Evolutionary conservation across 2,888 invertebrate species (phyloP).

Genomic region (Drosophila neotestacea): DNA sequence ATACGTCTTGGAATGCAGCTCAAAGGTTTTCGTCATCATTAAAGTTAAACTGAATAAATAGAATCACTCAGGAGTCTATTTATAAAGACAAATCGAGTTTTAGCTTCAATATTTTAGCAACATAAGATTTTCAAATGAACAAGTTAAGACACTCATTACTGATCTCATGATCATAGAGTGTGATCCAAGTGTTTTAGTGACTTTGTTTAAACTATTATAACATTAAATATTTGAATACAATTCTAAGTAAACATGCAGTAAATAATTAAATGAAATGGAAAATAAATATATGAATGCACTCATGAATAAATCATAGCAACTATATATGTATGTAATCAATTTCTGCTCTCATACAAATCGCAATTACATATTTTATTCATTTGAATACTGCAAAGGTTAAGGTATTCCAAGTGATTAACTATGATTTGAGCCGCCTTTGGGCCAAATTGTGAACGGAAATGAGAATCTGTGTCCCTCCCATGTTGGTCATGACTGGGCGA

Average conservation of each 20-base stretch:
- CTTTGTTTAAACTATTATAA: not conserved
- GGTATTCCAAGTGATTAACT: slow-evolving; percentile 54
- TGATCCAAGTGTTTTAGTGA: too few species aligned
- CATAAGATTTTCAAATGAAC: too few species aligned
- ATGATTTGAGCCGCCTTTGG: slow-evolving; percentile 28
- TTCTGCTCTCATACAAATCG: slow-evolving; percentile 14
- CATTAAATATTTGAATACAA: slow-evolving; percentile 4
- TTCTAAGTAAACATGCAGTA: not conserved
- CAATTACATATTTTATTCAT: slow-evolving; percentile 49
- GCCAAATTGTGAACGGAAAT: slow-evolving; percentile 56
- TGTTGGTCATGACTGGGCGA: slow-evolving; percentile 1
- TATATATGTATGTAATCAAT: slow-evolving; percentile 7
- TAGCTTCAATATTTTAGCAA: too few species aligned
- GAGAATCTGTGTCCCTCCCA: slow-evolving; percentile 40
- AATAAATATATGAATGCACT: slow-evolving; percentile 9
- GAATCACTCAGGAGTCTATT: too few species aligned
- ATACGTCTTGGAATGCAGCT: not conserved
- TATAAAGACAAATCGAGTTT: too few species aligned
- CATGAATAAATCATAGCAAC: slow-evolving; percentile 7
- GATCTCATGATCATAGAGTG: too few species aligned
- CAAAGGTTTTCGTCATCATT: not conserved
- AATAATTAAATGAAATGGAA: slow-evolving; percentile 5
- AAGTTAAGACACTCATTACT: too few species aligned
- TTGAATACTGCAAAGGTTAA: slow-evolving; percentile 23
- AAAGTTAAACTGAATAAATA: too few species aligned